Conservation (phyloP, 2,113 vertebrate genomes). For the Stegostoma tigrinum region DNA sequence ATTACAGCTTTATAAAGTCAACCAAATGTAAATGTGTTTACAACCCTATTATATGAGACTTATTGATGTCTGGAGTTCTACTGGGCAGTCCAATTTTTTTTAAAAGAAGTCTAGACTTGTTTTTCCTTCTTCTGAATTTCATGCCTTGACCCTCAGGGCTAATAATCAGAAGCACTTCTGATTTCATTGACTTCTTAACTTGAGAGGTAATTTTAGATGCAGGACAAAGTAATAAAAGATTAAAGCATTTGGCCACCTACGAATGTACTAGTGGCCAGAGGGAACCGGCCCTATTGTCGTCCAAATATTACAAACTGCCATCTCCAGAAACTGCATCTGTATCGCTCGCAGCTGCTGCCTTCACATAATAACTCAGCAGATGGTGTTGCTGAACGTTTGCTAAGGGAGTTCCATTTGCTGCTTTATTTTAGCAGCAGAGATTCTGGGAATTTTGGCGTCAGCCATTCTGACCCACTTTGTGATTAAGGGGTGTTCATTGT, state of each 20-base stretch:
- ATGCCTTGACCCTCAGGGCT: constrained; percentile 15
- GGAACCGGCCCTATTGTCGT: not conserved
- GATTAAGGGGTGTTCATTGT: constrained; percentile 18
- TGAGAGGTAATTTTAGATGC: constrained; percentile 30
- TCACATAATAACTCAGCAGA: constrained; percentile 28
- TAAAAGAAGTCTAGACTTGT: constrained; percentile 28
- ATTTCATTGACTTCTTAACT: constrained; percentile 23
- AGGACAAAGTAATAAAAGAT: constrained; percentile 5
- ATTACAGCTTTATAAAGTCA: constrained; percentile 23
- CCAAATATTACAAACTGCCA: not conserved
- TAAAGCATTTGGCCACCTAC: constrained; percentile 22
- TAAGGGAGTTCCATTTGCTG: not conserved
- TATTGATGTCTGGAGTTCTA: constrained; percentile 32
- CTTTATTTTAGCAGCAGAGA: constrained; percentile 10
- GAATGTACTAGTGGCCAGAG: not conserved
- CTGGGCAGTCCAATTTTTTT: not conserved
- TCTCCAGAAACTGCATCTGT: constrained; percentile 26
- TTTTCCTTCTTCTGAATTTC: not conserved
- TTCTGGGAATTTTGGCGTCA: not conserved
- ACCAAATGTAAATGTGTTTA: constrained; percentile 19
- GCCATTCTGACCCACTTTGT: constrained; percentile 4
- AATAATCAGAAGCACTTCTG: constrained; percentile 13
- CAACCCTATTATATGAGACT: not conserved
- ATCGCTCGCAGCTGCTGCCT: constrained; percentile 23
- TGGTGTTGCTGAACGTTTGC: not conserved